Percentiles rank a stretch among this genome's conserved stretches.
Evolutionary conservation across 2,113 vertebrate genomes (phyloP).

Genomic region (Galbula dea): DNA sequence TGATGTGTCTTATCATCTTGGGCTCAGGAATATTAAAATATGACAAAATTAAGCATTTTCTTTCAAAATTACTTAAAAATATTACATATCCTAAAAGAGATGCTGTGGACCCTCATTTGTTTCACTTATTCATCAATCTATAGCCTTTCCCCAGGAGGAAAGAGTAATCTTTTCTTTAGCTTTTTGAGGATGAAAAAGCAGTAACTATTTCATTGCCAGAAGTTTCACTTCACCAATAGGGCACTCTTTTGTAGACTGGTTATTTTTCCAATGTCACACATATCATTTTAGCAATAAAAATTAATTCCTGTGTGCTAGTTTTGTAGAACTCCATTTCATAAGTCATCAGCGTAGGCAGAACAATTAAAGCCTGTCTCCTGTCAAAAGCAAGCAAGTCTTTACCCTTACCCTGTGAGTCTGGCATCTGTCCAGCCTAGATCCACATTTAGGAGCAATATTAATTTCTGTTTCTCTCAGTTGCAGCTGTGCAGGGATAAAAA

Average conservation of each 20-base stretch:
- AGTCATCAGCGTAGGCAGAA: not conserved
- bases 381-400: not conserved
- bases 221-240: not conserved
- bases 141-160: not conserved
- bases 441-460: conserved; percentile 47
- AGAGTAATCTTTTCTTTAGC: not conserved
- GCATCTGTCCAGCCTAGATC: not conserved
- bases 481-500: conserved; percentile 48
- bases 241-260: not conserved
- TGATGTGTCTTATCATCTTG: not conserved
- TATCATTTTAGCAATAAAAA: conserved; percentile 7
- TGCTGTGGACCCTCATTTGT: not conserved
- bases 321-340: conserved; percentile 29
- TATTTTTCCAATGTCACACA: not conserved
- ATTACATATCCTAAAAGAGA: not conserved
- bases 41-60: not conserved
- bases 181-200: not conserved
- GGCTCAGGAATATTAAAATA: not conserved
- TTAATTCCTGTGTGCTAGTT: not conserved
- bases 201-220: conserved; percentile 15
- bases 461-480: conserved; percentile 45
- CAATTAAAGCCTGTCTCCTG: not conserved
- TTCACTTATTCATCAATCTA: not conserved
- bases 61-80: conserved; percentile 9
- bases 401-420: not conserved